Evolutionary conservation across 2,888 invertebrate species (phyloP), one percentile per base, ranked within the genome.

Genomic region (Ochropleura leucogaster): DNA sequence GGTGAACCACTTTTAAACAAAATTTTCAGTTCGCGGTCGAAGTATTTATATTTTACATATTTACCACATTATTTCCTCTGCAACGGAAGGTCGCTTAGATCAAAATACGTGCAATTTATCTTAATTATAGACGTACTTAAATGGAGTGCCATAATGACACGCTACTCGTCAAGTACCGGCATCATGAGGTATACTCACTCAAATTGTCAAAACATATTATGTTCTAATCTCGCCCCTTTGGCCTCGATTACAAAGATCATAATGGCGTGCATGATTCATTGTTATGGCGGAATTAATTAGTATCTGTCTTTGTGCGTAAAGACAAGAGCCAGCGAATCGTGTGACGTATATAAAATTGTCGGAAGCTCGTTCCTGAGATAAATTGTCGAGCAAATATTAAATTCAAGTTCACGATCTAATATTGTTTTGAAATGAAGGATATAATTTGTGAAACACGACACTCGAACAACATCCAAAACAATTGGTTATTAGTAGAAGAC

Each of bases 291-390:
- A 64, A 73, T 67, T 83, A 79, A 87, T 87, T 74, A 74, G 46
- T 60, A 46, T 49, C 46, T 79, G 74, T 77, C 70, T 78, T 74
- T 64, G 72, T 77, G 73, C 64, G 72, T 74, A 73, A 82, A 85
- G 65, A 72, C 80, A 74, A 78, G 60, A 70, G 62, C 49, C 72
- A 74, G 63, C 42, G 57, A 83, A 79, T 87, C 88, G 89, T 89
- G 87, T 74, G 74, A 63, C 71, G 82, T 71, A 78, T 71, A 86
- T 86, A 76, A 87, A 86, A 72, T 79, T 87, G 90, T 77, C 90
- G 92, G 91, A 90, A 91, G 90, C 87, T 88, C 83, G 83, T 86
- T 89, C 85, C 74, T 68, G 67, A 82, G 75, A 86, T 77, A 84
- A 91, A 89, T 89, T 88, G 88, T 87, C 85, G 87, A 86, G 80